Evolutionary conservation across 2,888 invertebrate genomes (phyloP).

Genomic region (Keiferia lycopersicella): DNA sequence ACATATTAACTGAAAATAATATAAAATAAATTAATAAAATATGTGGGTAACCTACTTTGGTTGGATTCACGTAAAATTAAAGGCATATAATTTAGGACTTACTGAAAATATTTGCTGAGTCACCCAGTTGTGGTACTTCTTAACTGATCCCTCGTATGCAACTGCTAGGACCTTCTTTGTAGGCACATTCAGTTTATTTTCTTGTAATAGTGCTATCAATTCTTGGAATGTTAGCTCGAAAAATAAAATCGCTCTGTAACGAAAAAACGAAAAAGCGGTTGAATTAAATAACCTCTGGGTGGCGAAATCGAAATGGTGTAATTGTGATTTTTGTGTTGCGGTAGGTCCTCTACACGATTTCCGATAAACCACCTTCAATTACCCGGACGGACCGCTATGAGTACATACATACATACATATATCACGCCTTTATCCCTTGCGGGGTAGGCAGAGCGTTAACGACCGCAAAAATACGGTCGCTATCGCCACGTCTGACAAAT

Average conservation of each 20-base stretch:
- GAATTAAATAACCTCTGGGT: too few relatives aligned
- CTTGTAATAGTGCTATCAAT: slow-evolving; percentile 74
- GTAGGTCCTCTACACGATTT: too few relatives aligned
- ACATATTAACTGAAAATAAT: slow-evolving; percentile 78
- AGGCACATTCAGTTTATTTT: slow-evolving; percentile 73
- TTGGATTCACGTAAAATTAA: neutral
- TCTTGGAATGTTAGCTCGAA: slow-evolving; percentile 81
- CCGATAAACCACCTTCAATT: too few relatives aligned
- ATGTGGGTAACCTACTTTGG: neutral
- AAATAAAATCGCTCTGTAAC: slow-evolving; percentile 83
- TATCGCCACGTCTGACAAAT: too few relatives aligned
- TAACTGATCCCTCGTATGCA: slow-evolving; percentile 87
- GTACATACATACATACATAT: too few relatives aligned
- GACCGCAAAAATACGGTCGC: too few relatives aligned
- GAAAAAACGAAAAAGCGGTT: slow-evolving; percentile 30
- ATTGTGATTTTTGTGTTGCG: too few relatives aligned
- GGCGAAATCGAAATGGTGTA: too few relatives aligned
- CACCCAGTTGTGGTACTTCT: slow-evolving; percentile 88
- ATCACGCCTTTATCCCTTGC: too few relatives aligned
- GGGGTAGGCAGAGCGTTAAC: too few relatives aligned
- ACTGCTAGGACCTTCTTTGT: slow-evolving; percentile 83
- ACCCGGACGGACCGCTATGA: too few relatives aligned
- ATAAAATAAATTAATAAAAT: neutral
- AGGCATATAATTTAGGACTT: slow-evolving; percentile 46
- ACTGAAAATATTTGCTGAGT: slow-evolving; percentile 88